Base-by-base conservation (phyloP, 2,888 invertebrate genomes). In the Patella caerulea region DNA sequence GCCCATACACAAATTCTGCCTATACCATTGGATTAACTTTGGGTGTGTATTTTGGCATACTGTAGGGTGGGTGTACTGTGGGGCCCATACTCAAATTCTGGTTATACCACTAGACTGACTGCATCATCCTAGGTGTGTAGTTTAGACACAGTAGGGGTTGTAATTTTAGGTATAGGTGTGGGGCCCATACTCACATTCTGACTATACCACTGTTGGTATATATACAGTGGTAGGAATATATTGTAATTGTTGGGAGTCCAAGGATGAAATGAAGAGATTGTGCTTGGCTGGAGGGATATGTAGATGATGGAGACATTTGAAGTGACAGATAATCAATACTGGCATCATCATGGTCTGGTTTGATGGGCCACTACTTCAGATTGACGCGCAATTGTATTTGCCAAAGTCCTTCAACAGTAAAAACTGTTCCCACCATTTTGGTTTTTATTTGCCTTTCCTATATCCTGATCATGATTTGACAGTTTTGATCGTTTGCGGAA, bases 381-480 rank as follows among this genome's bases (percentile, higher is more conserved):
- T 65, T 65, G 19, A 65, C 65, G 34, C 24, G 24, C 65, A 65
- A 65, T 65, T 65, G 65, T 65, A 65, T 65, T 65, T n/a, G 24
- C 65, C 24, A 65, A 65, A 19, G 65, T 65, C 65, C 65, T 65
- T 65, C 65, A 65, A n/a, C 65, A 65, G 19, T 65, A 65, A n/a
- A 65, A 65, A 65, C 65, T 65, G 19, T 65, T 65, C 65, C 65
- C 24, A 19, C 19, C 24, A 65, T 65, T 65, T 65, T 65, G 19
- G 19, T 65, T 65, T 65, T 65, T 65, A 65, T 65, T 65, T 65
- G 65, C 65, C 24, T 65, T 65, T 65, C 65, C 65, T 65, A 65
- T 65, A 65, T 65, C 65, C n/a, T 65, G 65, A 65, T 65, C 65
- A 24, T 65, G 65, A 65, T 65, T 65, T 65, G 65, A 65, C 65